phyloP scores from a whole-genome alignment of 2,888 invertebrate species.

The Conistra vaccinii region DNA sequence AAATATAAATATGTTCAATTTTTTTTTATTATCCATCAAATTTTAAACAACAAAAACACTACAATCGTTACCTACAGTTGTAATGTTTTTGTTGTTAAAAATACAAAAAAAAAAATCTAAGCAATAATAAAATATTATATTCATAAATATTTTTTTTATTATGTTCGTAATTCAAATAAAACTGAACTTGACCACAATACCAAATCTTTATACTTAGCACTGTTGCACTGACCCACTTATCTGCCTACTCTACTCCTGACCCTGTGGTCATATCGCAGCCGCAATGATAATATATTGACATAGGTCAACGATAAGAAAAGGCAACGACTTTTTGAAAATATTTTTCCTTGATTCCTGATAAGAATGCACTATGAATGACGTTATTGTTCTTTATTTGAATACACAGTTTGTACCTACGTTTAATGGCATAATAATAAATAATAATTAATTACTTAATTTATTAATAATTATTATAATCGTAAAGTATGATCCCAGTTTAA shows the following conservation, averaged over 20 bases:
- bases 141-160: too few species aligned
- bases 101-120: too few species aligned
- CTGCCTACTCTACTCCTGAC: constrained; percentile 80
- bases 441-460: constrained; percentile 42
- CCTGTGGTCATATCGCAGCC: constrained; percentile 81
- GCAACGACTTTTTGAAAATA: constrained; percentile 87
- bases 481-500: constrained; percentile 32
- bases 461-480: constrained; percentile 28
- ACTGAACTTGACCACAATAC: constrained; percentile 87
- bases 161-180: constrained; percentile 55
- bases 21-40: too few species aligned
- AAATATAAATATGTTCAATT: background rate
- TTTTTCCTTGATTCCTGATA: constrained; percentile 81
- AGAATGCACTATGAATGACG: constrained; percentile 73
- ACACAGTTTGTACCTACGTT: constrained; percentile 30
- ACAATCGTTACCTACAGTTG: too few species aligned
- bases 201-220: constrained; percentile 73
- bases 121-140: too few species aligned
- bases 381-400: constrained; percentile 57
- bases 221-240: constrained; percentile 87
- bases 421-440: constrained; percentile 56
- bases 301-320: constrained; percentile 82
- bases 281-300: constrained; percentile 76
- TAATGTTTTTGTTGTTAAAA: too few species aligned
- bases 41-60: background rate